Conservation (phyloP, 1,140 invertebrate genomes). For the Drosophila biarmipes region DNA sequence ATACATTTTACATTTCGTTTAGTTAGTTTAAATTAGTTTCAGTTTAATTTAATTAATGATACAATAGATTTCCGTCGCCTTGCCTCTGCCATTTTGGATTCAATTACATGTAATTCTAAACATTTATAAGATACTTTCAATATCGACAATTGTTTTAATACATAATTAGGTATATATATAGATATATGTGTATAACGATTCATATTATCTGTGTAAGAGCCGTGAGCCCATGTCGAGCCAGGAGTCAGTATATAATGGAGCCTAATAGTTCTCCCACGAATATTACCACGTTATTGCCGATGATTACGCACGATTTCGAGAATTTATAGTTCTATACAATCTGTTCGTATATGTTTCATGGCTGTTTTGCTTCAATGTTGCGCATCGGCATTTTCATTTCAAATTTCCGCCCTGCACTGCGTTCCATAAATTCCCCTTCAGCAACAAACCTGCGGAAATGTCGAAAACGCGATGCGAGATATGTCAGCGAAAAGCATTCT, state of each 20-base stretch:
- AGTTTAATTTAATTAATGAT: conserved; percentile 61
- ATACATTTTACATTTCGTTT: conserved; percentile 61
- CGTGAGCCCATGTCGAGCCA: not conserved
- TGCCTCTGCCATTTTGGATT: conserved; percentile 33
- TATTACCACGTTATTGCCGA: conserved; percentile 35
- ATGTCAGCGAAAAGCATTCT: conserved; percentile 48
- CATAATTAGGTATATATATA: conserved; percentile 56
- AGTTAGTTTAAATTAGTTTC: conserved; percentile 55
- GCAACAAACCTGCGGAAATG: conserved; percentile 33
- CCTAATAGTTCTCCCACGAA: conserved; percentile 44
- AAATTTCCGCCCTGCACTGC: conserved; percentile 13
- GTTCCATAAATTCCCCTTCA: conserved; percentile 19
- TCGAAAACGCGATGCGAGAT: conserved; percentile 41
- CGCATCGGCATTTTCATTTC: conserved; percentile 34
- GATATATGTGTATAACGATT: conserved; percentile 59
- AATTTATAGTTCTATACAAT: conserved; percentile 57
- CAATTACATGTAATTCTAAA: conserved; percentile 73
- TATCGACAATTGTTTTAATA: conserved; percentile 79
- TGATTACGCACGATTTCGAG: conserved; percentile 30
- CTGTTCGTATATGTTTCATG: conserved; percentile 30
- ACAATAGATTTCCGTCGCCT: conserved; percentile 26
- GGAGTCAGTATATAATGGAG: conserved; percentile 54
- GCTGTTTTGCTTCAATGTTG: conserved; percentile 21
- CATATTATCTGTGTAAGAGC: conserved; percentile 45
- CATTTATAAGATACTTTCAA: conserved; percentile 79